Evolutionary conservation across 2,113 vertebrate species (phyloP).

Genomic region (Chroicocephalus ridibundus): DNA sequence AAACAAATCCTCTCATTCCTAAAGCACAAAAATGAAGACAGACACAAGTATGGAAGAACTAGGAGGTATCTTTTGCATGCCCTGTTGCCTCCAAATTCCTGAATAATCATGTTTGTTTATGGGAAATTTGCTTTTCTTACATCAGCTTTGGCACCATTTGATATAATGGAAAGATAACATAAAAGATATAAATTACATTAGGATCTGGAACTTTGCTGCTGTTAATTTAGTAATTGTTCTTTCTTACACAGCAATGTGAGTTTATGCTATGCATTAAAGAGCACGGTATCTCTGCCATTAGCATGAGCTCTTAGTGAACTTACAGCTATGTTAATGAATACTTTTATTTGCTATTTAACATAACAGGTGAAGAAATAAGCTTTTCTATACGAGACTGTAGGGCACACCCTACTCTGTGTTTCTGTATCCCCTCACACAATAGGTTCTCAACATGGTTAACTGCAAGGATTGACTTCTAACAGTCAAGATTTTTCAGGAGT

Average conservation of each 20-base stretch:
- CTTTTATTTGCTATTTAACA: not conserved
- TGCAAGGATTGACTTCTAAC: not conserved
- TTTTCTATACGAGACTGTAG: not conserved
- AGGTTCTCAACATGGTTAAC: not conserved
- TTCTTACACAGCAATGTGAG: not conserved
- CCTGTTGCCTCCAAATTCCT: not conserved
- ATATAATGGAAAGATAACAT: accelerated
- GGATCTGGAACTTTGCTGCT: not conserved
- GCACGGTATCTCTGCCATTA: not conserved
- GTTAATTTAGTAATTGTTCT: not conserved
- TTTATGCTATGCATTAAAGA: not conserved
- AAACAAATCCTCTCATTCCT: not conserved
- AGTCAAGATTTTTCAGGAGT: not conserved
- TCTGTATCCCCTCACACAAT: not conserved
- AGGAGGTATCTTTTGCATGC: not conserved
- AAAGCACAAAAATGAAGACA: not conserved
- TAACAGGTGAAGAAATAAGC: not conserved
- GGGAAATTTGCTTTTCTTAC: not conserved
- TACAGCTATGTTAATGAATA: not conserved
- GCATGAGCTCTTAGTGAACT: not conserved
- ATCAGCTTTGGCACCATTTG: not conserved
- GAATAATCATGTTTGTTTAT: not conserved
- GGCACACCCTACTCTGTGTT: not conserved
- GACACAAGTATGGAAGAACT: not conserved
- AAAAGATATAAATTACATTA: not conserved